Conservation (phyloP, 2,113 vertebrate genomes). For the Phylloscopus whistleri region DNA sequence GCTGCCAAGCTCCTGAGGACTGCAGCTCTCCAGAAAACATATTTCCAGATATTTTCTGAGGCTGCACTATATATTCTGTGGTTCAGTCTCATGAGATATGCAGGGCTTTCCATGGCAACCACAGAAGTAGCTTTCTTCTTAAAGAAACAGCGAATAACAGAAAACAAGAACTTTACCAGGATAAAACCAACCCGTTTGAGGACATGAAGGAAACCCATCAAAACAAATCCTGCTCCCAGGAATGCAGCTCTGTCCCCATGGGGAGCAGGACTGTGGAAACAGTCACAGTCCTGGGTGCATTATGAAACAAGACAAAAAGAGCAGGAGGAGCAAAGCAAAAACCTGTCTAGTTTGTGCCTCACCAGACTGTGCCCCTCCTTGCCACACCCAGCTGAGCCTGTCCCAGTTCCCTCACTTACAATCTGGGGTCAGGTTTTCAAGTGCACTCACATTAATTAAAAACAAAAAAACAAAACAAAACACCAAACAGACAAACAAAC, state of each 20-base stretch:
- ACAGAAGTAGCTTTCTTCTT: conserved; percentile 11
- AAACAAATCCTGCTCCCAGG: neutral
- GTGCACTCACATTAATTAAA: neutral
- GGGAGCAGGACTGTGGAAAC: neutral
- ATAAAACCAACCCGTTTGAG: neutral
- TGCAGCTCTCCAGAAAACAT: neutral
- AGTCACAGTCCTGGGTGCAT: neutral
- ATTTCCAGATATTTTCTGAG: conserved; percentile 45
- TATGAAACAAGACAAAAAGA: neutral
- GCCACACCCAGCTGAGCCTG: neutral
- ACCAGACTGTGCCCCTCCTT: neutral
- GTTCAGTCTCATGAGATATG: conserved; percentile 40
- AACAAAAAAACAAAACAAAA: no score
- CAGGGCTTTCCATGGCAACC: conserved; percentile 57
- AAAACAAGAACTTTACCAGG: neutral
- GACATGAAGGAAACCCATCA: neutral
- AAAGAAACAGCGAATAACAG: conserved; percentile 22
- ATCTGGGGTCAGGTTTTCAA: neutral
- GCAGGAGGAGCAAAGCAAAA: neutral
- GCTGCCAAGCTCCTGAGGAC: conserved; percentile 16
- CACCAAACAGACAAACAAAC: neutral
- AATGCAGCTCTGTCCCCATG: neutral
- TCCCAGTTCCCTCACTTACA: neutral
- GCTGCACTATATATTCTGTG: conserved; percentile 23
- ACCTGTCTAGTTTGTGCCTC: neutral